phyloP scores from a whole-genome alignment of 2,797 vertebrate genomes.

The Muscicapa striata region DNA sequence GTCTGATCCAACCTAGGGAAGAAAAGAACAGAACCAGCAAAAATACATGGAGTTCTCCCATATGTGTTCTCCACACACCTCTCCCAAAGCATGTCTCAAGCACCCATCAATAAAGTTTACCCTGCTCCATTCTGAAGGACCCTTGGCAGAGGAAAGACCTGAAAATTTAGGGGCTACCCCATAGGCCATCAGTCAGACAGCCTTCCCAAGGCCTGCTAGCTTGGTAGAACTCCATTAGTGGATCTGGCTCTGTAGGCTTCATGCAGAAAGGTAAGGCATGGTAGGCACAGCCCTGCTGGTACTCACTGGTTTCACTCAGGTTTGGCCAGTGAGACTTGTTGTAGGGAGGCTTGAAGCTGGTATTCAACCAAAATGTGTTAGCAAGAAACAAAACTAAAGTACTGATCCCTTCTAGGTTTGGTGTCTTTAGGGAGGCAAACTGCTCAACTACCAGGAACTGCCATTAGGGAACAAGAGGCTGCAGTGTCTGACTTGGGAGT shows the following conservation, averaged over 20 bases:
- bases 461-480: background rate
- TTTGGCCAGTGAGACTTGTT: background rate
- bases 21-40: background rate
- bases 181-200: background rate
- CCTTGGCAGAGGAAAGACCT: background rate
- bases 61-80: background rate
- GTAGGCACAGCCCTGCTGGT: background rate
- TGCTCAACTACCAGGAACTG: background rate
- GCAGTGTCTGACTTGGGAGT: background rate
- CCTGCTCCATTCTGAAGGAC: background rate
- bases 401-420: background rate
- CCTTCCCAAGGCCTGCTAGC: background rate
- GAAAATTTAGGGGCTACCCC: background rate
- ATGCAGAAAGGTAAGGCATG: accelerated
- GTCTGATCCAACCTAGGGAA: slow-evolving; percentile 87
- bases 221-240: background rate
- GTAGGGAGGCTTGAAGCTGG: background rate
- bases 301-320: background rate
- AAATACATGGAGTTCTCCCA: background rate
- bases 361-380: background rate
- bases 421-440: background rate
- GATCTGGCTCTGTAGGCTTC: background rate
- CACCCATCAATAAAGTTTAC: background rate
- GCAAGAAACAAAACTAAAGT: background rate
- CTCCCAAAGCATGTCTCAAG: background rate